Evolutionary conservation across 2,797 vertebrate genomes (phyloP).

Genomic region (Lutjanus campechanus): DNA sequence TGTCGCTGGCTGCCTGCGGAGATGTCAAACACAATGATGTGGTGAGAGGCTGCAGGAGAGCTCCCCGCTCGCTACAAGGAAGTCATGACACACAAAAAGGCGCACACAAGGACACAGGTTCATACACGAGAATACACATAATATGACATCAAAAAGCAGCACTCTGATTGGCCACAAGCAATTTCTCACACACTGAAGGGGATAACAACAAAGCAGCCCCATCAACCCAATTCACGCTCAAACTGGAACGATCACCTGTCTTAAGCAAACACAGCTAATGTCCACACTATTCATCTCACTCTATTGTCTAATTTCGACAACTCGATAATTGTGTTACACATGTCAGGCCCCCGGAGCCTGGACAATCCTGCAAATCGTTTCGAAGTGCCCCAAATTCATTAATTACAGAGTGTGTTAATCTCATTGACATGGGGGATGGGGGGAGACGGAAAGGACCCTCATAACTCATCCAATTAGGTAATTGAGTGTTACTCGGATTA

Average conservation of each 20-base stretch:
- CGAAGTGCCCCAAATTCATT: conserved; percentile 81
- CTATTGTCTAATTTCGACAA: conserved; percentile 66
- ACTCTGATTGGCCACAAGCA: not conserved
- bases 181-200: not conserved
- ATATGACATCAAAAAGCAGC: conserved; percentile 4
- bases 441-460: conserved; percentile 67
- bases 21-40: conserved; percentile 82
- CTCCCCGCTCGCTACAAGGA: conserved; percentile 50
- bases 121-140: conserved; percentile 20
- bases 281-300: conserved; percentile 51
- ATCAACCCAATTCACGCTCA: conserved; percentile 13
- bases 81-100: conserved; percentile 46
- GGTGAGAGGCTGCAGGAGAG: conserved; percentile 59
- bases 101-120: conserved; percentile 32
- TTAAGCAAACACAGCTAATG: conserved; percentile 51
- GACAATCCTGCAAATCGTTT: conserved; percentile 71
- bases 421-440: conserved; percentile 76
- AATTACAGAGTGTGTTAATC: conserved; percentile 82
- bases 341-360: conserved; percentile 66
- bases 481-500: conserved; percentile 82
- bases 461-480: conserved; percentile 86
- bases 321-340: conserved; percentile 72
- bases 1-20: conserved; percentile 67
- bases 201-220: conserved; percentile 19
- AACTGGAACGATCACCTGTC: conserved; percentile 44